Evolutionary conservation across 2,113 vertebrate species (phyloP).

Genomic region (Notarius lentiginosus): DNA sequence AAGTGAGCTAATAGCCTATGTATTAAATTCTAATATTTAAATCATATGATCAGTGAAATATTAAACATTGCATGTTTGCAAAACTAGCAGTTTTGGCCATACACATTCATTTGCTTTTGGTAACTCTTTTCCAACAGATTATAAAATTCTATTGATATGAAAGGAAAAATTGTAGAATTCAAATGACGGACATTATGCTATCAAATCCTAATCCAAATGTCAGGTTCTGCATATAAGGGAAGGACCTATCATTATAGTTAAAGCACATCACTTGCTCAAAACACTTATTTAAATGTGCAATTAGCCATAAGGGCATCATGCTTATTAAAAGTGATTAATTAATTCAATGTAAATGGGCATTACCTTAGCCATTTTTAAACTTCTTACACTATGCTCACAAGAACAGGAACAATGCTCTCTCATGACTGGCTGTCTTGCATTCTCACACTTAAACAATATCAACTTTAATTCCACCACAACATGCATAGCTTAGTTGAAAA

Average conservation of each 20-base stretch:
- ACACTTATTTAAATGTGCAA: not conserved
- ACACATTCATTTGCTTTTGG: not conserved
- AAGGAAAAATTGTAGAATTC: not conserved
- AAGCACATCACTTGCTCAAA: not conserved
- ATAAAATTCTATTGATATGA: not conserved
- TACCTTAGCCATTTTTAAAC: no score
- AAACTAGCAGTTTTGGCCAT: not conserved
- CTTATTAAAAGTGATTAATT: not conserved
- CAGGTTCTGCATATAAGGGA: not conserved
- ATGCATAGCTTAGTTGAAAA: not conserved
- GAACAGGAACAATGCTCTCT: not conserved
- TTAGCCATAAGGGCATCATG: no score
- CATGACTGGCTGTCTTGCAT: constrained; percentile 30
- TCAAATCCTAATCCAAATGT: not conserved
- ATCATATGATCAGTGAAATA: not conserved
- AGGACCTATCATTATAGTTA: not conserved
- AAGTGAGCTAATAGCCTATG: not conserved
- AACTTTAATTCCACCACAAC: not conserved
- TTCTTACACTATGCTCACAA: not conserved
- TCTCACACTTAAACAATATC: not conserved
- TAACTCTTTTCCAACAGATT: not conserved
- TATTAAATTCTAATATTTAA: not conserved
- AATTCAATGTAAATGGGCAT: not conserved
- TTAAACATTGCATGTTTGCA: not conserved
- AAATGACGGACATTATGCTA: not conserved